Conservation (phyloP, 1,140 invertebrate species). For the Araneus ventricosus region DNA sequence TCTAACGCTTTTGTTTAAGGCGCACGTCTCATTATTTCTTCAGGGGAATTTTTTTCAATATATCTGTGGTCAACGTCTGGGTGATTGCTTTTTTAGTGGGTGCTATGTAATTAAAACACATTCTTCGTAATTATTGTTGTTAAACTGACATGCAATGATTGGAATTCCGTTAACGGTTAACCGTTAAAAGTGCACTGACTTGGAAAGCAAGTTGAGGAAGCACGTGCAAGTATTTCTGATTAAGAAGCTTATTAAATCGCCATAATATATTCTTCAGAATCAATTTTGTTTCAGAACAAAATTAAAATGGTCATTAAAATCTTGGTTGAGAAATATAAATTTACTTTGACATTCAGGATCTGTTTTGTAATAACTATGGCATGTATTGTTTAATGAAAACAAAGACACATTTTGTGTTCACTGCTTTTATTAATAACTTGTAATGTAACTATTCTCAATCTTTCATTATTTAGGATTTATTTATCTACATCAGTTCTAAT, state of each 20-base stretch:
- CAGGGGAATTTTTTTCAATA: not conserved
- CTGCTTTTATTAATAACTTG: no score
- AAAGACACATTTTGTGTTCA: no score
- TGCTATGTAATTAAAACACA: slow-evolving; percentile 10
- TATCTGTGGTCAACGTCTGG: not conserved
- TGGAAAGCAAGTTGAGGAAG: no score
- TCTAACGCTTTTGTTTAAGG: slow-evolving; percentile 8
- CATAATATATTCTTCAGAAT: not conserved
- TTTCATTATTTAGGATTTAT: no score
- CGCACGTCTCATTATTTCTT: slow-evolving; percentile 18
- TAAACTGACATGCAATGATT: not conserved
- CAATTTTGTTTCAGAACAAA: not conserved
- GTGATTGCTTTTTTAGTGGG: slow-evolving; percentile 28
- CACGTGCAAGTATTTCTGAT: not conserved
- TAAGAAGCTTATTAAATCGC: not conserved
- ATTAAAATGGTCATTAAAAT: not conserved
- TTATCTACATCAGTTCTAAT: no score
- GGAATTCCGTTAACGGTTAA: not conserved
- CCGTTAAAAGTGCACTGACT: not conserved
- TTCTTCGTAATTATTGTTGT: not conserved
- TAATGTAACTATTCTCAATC: no score
- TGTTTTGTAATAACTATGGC: no score
- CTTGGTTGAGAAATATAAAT: no score
- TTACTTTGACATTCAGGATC: no score
- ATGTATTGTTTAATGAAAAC: no score